Evolutionary conservation across 2,797 vertebrate genomes (phyloP).

Genomic region (Cirrhinus mrigala): DNA sequence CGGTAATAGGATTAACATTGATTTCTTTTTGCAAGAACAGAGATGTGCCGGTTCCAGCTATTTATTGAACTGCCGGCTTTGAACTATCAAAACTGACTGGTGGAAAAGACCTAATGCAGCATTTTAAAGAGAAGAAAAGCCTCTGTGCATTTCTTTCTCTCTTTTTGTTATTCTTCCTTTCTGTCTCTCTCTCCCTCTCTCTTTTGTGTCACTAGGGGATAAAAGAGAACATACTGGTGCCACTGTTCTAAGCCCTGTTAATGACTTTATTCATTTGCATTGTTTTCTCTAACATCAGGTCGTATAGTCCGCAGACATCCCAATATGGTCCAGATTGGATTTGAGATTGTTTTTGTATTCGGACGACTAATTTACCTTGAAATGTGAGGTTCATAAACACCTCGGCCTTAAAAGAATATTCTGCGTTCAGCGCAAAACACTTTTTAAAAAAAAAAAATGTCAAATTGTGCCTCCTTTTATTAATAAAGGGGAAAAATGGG

Average conservation of each 20-base stretch:
- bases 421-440: neutral
- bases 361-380: slow-evolving; percentile 93
- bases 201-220: slow-evolving; percentile 87
- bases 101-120: slow-evolving; percentile 90
- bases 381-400: slow-evolving; percentile 80
- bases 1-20: slow-evolving; percentile 99
- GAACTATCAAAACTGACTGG: slow-evolving; percentile 99
- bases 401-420: slow-evolving; percentile 38
- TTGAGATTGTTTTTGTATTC: slow-evolving; percentile 86
- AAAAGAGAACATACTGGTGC: slow-evolving; percentile 88
- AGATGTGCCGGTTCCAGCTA: slow-evolving; percentile 99
- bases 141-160: slow-evolving; percentile 87
- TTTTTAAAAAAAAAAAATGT: neutral
- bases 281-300: slow-evolving; percentile 81
- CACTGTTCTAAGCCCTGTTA: slow-evolving; percentile 94
- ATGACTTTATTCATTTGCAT: slow-evolving; percentile 85
- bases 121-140: slow-evolving; percentile 94
- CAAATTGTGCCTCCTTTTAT: neutral
- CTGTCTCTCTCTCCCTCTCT: slow-evolving; percentile 79
- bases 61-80: slow-evolving; percentile 99
- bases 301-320: slow-evolving; percentile 63
- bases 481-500: neutral
- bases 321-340: slow-evolving; percentile 88
- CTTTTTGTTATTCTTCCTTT: slow-evolving; percentile 85
- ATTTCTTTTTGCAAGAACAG: slow-evolving; percentile 99